These are phyloP conservation scores for Archivesica marissinica DNA, from an alignment of 1,140 invertebrate species.

Conservation along the genomic window DNA sequence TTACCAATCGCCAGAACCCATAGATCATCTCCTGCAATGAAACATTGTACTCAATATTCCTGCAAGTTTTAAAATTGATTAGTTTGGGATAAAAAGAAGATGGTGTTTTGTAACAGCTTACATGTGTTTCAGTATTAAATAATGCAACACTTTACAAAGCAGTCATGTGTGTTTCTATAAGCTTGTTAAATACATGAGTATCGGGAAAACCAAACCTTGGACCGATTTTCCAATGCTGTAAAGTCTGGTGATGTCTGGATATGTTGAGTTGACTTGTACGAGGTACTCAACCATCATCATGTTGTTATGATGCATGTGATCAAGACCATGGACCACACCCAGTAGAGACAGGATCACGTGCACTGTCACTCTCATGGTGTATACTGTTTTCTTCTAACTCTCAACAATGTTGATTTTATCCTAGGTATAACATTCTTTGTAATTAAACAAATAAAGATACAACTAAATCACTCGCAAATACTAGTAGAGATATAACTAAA, in stretches of 20 bases:
- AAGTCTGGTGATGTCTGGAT: conserved; percentile 93
- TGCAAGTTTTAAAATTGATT: not conserved
- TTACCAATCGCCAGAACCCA: conserved; percentile 89
- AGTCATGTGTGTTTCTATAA: not conserved
- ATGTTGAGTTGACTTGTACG: conserved; percentile 86
- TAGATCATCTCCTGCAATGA: conserved; percentile 87
- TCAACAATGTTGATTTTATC: no score
- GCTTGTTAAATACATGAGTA: not conserved
- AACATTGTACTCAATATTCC: not conserved
- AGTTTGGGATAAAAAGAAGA: not conserved
- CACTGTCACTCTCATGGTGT: not conserved
- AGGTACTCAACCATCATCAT: conserved; percentile 89
- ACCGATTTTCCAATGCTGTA: conserved; percentile 90
- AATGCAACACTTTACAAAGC: not conserved
- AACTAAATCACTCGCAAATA: no score
- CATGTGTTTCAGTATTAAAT: not conserved
- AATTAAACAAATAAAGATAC: no score
- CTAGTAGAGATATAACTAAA: no score
- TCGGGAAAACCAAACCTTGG: not conserved
- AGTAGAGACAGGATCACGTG: not conserved
- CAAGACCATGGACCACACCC: conserved; percentile 32
- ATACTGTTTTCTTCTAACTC: not conserved
- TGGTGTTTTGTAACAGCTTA: not conserved
- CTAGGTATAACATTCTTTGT: no score
- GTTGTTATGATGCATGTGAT: conserved; percentile 89